Percentiles rank a stretch among this genome's conserved stretches.
phyloP scores from a whole-genome alignment of 2,888 invertebrate genomes.

The Melolontha melolontha region DNA sequence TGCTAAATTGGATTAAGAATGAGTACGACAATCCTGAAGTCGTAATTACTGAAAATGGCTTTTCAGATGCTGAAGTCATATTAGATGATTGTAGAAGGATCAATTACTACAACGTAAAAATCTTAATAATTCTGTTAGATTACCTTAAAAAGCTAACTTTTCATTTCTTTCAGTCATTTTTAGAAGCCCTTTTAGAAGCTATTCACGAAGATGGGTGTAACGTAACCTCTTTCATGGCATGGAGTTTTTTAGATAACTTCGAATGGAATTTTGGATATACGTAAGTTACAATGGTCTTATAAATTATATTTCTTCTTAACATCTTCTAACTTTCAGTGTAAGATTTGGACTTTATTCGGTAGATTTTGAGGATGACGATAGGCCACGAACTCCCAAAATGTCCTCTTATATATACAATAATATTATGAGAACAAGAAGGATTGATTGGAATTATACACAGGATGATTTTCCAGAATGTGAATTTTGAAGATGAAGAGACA shows the following conservation, averaged over 20 bases:
- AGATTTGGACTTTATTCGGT: slow-evolving; percentile 77
- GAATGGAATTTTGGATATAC: slow-evolving; percentile 83
- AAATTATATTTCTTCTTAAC: not conserved
- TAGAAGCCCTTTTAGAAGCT: slow-evolving; percentile 66
- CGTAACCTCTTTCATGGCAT: slow-evolving; percentile 77
- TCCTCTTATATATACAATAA: slow-evolving; percentile 70
- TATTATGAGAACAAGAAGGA: slow-evolving; percentile 63
- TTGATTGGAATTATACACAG: slow-evolving; percentile 22
- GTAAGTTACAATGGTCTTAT: slow-evolving; percentile 49
- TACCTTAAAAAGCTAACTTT: slow-evolving; percentile 1
- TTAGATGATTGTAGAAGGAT: slow-evolving; percentile 67
- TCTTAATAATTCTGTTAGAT: not conserved
- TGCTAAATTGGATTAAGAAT: slow-evolving; percentile 72
- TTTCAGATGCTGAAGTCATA: slow-evolving; percentile 48
- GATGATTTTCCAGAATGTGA: slow-evolving; percentile 5
- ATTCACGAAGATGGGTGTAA: slow-evolving; percentile 70
- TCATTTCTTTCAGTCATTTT: slow-evolving; percentile 56
- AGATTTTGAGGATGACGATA: slow-evolving; percentile 68
- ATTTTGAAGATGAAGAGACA: not conserved
- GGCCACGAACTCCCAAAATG: slow-evolving; percentile 72
- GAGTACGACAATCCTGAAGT: slow-evolving; percentile 71
- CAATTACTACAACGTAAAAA: slow-evolving; percentile 54
- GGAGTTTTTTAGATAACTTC: slow-evolving; percentile 87
- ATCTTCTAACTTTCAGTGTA: slow-evolving; percentile 61
- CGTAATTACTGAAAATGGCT: slow-evolving; percentile 73